Evolutionary conservation across 2,113 vertebrate species (phyloP).

Genomic region (Anoplopoma fimbria): DNA sequence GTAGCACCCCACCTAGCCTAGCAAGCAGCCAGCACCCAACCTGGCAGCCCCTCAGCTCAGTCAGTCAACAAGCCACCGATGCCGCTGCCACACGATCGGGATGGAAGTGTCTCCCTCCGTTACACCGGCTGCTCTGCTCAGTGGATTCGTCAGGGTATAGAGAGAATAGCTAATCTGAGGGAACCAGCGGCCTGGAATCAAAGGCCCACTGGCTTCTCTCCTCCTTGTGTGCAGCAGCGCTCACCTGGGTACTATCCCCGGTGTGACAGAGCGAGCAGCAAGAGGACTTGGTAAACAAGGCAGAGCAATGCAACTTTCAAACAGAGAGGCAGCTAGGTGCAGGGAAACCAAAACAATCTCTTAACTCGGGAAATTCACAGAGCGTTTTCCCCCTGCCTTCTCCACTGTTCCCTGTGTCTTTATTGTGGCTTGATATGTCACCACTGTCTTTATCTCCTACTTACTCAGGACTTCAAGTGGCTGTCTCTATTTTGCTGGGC

Average conservation of each 20-base stretch:
- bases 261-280: slow-evolving; percentile 78
- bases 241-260: slow-evolving; percentile 82
- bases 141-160: slow-evolving; percentile 78
- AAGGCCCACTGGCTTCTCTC: slow-evolving; percentile 81
- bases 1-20: slow-evolving; percentile 65
- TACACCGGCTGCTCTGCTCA: slow-evolving; percentile 77
- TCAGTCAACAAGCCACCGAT: slow-evolving; percentile 56
- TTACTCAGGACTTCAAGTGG: slow-evolving; percentile 87
- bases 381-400: slow-evolving; percentile 76
- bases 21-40: slow-evolving; percentile 67
- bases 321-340: slow-evolving; percentile 81
- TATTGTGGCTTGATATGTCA: slow-evolving; percentile 89
- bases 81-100: slow-evolving; percentile 67
- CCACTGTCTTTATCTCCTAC: slow-evolving; percentile 85
- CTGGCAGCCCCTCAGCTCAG: slow-evolving; percentile 67
- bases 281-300: slow-evolving; percentile 87
- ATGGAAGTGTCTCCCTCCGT: slow-evolving; percentile 75
- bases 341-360: slow-evolving; percentile 85
- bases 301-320: slow-evolving; percentile 83
- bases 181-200: slow-evolving; percentile 80
- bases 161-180: slow-evolving; percentile 83
- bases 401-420: slow-evolving; percentile 83
- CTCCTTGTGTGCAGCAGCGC: slow-evolving; percentile 72
- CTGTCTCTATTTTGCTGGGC: slow-evolving; percentile 84
- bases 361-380: slow-evolving; percentile 82